Conservation (phyloP, 2,888 invertebrate genomes). For the Agrypnus murinus region DNA sequence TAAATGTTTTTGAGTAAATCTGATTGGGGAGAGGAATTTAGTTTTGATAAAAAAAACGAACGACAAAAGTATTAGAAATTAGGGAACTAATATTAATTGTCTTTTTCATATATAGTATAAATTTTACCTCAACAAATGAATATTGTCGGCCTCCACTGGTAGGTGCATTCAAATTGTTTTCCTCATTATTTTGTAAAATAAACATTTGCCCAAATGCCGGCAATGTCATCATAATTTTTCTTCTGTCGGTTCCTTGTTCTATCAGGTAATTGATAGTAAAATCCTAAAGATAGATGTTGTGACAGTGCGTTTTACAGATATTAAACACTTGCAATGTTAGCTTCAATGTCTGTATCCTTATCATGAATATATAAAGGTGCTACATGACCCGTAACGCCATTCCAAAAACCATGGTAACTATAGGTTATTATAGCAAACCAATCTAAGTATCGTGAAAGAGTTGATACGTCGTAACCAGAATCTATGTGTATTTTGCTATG, state of each 20-base stretch:
- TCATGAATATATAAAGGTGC: conserved; percentile 89
- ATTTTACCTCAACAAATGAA: too few species aligned
- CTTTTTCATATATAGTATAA: too few species aligned
- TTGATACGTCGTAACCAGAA: conserved; percentile 87
- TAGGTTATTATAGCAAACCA: conserved; percentile 96
- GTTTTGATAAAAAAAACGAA: too few species aligned
- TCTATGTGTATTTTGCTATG: conserved; percentile 89
- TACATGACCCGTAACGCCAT: conserved; percentile 91
- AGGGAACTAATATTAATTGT: too few species aligned
- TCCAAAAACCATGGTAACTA: conserved; percentile 95
- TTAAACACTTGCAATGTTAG: conserved; percentile 79
- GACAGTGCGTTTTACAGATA: neutral
- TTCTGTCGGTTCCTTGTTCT: conserved; percentile 83
- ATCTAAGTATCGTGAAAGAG: conserved; percentile 83
- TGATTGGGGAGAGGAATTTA: too few species aligned
- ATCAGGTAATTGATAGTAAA: conserved; percentile 93
- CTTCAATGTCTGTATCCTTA: conserved; percentile 82
- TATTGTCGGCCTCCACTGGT: conserved; percentile 91
- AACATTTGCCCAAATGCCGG: conserved; percentile 94
- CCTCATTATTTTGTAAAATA: conserved; percentile 80
- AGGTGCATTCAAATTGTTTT: conserved; percentile 82
- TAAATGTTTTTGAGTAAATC: too few species aligned
- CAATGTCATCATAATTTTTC: conserved; percentile 89
- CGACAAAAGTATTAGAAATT: too few species aligned
- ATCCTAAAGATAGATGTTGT: conserved; percentile 75